phyloP scores from a whole-genome alignment of 2,113 vertebrate genomes.

The Chaetura pelagica region DNA sequence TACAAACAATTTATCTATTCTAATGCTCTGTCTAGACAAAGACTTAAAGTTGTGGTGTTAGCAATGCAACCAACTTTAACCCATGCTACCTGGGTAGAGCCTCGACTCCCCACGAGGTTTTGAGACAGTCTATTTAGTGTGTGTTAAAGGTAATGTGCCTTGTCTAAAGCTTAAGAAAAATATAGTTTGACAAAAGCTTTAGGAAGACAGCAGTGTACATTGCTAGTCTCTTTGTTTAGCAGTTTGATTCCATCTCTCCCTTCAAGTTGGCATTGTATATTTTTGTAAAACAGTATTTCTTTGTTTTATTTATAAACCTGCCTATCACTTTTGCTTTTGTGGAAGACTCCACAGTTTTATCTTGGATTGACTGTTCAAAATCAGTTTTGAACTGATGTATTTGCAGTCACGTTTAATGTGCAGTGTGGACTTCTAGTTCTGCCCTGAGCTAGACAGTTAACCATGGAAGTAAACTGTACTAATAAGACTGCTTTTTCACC shows the following conservation, averaged over 20 bases:
- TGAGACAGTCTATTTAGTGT: background rate
- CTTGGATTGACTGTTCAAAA: background rate
- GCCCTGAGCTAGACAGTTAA: background rate
- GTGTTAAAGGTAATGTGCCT: background rate
- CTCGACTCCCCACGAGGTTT: background rate
- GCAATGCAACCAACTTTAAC: background rate
- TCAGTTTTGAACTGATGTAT: conserved; percentile 10
- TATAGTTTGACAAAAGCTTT: conserved; percentile 41
- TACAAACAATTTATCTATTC: conserved; percentile 43
- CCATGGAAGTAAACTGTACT: background rate
- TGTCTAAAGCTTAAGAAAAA: conserved; percentile 42
- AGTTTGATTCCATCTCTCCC: background rate
- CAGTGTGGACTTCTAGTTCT: background rate
- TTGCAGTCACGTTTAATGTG: background rate
- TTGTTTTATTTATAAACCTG: conserved; percentile 65
- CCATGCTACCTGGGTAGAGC: background rate
- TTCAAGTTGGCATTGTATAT: background rate
- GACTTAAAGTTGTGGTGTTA: conserved; percentile 45
- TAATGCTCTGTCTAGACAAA: conserved; percentile 43
- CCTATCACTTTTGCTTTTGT: conserved; percentile 43
- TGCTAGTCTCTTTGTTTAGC: conserved; percentile 6
- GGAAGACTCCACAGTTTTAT: conserved; percentile 27
- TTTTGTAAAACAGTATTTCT: conserved; percentile 59
- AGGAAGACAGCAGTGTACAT: conserved; percentile 3
- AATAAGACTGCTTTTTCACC: background rate